Base-by-base conservation (phyloP, 2,113 vertebrate species). In the Callithrix jacchus region DNA sequence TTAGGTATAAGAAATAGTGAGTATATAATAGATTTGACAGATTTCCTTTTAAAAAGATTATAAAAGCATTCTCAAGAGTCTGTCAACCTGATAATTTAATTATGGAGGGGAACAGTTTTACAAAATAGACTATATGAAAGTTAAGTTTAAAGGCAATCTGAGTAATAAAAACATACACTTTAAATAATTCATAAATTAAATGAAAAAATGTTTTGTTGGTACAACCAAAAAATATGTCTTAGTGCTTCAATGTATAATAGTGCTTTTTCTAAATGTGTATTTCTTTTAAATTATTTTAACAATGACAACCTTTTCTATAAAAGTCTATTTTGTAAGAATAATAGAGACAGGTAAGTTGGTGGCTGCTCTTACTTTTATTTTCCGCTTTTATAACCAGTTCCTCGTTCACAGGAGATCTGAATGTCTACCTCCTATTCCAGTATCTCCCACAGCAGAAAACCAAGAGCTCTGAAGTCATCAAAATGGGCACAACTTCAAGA, bases 151-250 rank as follows among this genome's bases (percentile, higher is more conserved):
- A 97, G 61, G 54, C 64, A 91, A 92, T 66, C 16, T 95, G 45
- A 90, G 82, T 91, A 92, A 95, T 84, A 95, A 83, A 93, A 93
- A 91, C 68, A 83, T 25, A 94, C 8, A 83, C 5, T 82, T 94
- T 85, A 91, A 94, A 89, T 93, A 91, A 94, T 52, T 95, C 12
- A 10, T 40, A 76, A 95, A 86, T 96, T 94, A 91, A 71, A 77
- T 30, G 20, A 37, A 68, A 87, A 97, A 96, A 68, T 88, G 45
- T 82, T 90, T 90, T 45, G 49, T 95, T 76, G 88, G 93, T 35
- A 89, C 17, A 96, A 93, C 23, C 74, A 88, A 77, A 96, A 80
- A 74, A 58, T 25, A 47, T 16, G 73, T 45, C 40, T 80, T 87
- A n/a, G 17, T 61, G 47, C 61, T 18, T 83, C 52, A 97, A 87